These are phyloP conservation scores for Habropoda laboriosa DNA, from an alignment of 1,140 invertebrate genomes.

Conservation along the genomic window DNA sequence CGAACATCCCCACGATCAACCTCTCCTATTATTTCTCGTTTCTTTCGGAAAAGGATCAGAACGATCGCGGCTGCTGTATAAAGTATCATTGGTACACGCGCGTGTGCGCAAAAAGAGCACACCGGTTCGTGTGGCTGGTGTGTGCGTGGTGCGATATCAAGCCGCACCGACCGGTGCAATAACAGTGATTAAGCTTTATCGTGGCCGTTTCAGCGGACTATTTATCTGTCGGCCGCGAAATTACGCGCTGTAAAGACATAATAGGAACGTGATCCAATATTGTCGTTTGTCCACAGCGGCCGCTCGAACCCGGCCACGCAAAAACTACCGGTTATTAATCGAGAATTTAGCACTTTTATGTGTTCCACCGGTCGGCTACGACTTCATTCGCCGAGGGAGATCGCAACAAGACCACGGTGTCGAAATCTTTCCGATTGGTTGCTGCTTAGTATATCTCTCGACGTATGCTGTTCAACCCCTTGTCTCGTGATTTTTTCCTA, in stretches of 20 bases:
- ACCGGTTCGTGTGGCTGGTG: not conserved
- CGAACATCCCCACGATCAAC: not conserved
- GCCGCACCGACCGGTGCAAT: slow-evolving; percentile 50
- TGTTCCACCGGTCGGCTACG: slow-evolving; percentile 14
- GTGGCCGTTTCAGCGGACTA: slow-evolving; percentile 54
- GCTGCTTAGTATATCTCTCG: not conserved
- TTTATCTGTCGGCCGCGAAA: slow-evolving; percentile 59
- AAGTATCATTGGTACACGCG: not conserved
- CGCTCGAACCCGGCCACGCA: slow-evolving; percentile 4
- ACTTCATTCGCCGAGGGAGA: slow-evolving; percentile 23
- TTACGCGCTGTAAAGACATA: slow-evolving; percentile 63
- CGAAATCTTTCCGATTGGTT: not conserved
- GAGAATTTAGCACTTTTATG: slow-evolving; percentile 34
- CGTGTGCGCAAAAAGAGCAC: slow-evolving; percentile 21
- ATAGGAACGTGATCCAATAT: slow-evolving; percentile 59
- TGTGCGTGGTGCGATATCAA: slow-evolving; percentile 38
- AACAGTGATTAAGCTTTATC: slow-evolving; percentile 66
- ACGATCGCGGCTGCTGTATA: not conserved
- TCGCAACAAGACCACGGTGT: not conserved
- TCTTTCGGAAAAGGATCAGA: not conserved
- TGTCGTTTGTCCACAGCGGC: slow-evolving; percentile 22
- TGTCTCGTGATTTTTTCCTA: too few relatives aligned
- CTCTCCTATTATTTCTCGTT: not conserved
- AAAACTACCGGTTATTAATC: slow-evolving; percentile 45
- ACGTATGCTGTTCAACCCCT: too few relatives aligned